phyloP scores from a whole-genome alignment of 2,113 vertebrate genomes.

The Bothrops jararaca region DNA sequence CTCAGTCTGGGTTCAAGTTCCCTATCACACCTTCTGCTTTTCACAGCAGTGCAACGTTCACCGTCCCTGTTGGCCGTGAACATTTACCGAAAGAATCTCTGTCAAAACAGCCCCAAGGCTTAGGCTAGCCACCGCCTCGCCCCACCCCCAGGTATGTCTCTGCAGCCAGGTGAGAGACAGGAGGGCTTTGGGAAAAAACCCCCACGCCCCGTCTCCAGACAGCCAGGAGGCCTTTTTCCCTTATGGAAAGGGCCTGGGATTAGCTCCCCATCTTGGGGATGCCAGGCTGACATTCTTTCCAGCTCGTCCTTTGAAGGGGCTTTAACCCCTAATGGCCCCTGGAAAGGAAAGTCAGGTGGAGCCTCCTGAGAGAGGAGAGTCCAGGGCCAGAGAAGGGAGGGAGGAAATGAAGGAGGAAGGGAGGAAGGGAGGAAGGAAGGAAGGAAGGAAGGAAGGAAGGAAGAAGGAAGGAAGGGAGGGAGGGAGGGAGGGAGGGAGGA shows the following conservation, averaged over 20 bases:
- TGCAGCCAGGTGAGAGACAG: not conserved
- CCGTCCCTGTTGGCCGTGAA: not conserved
- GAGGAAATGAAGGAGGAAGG: no score
- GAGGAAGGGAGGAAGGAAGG: no score
- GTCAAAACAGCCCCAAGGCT: not conserved
- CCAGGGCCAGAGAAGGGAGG: not conserved
- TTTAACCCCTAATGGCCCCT: not conserved
- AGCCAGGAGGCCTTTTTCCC: not conserved
- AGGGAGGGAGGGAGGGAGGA: rapidly evolving
- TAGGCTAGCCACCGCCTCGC: not conserved
- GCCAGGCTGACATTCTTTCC: conserved; percentile 7
- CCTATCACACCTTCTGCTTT: not conserved
- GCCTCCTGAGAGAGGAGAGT: not conserved
- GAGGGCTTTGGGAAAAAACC: not conserved
- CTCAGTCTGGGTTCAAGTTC: not conserved
- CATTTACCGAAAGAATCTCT: not conserved
- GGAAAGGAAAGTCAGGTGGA: conserved; percentile 13
- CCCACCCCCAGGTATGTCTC: not conserved
- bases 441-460: no score
- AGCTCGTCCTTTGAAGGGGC: not conserved
- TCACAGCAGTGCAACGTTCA: not conserved
- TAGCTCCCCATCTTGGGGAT: not conserved
- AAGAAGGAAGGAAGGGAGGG: rapidly evolving
- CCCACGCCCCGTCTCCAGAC: not conserved
- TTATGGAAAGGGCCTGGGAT: conserved; percentile 8